These are phyloP conservation scores for Vulpes lagopus DNA, from an alignment of 2,113 vertebrate genomes.

Conservation along the genomic window DNA sequence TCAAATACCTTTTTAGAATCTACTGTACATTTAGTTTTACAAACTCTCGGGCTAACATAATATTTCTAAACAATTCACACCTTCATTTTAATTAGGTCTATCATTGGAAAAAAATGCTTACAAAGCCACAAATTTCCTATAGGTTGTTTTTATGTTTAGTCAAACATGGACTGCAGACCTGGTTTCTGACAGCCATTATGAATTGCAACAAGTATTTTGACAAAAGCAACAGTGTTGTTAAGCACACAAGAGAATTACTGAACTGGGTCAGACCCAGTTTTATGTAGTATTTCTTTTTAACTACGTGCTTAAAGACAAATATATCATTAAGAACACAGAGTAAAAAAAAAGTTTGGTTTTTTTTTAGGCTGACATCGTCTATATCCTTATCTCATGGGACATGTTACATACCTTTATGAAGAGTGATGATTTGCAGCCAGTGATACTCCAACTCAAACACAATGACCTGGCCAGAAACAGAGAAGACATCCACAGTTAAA, in stretches of 20 bases:
- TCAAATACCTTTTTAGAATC: not conserved
- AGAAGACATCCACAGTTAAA: not conserved
- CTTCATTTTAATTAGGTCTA: not conserved
- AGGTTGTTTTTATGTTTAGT: not conserved
- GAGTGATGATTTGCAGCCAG: not conserved
- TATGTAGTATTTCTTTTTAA: not conserved
- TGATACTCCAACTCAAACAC: not conserved
- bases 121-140: not conserved
- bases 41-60: not conserved
- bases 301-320: not conserved
- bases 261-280: not conserved
- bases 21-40: not conserved
- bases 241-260: not conserved
- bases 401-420: conserved; percentile 30
- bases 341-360: not conserved
- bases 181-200: conserved; percentile 23
- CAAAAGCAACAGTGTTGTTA: not conserved
- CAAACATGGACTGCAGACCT: not conserved
- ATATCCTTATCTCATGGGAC: not conserved
- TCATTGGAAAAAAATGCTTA: not conserved
- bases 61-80: not conserved
- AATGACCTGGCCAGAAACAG: not conserved
- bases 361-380: not conserved
- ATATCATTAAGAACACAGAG: not conserved
- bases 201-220: conserved; percentile 55